Evolutionary conservation across 2,113 vertebrate species (phyloP).

Genomic region (Microtus ochrogaster): DNA sequence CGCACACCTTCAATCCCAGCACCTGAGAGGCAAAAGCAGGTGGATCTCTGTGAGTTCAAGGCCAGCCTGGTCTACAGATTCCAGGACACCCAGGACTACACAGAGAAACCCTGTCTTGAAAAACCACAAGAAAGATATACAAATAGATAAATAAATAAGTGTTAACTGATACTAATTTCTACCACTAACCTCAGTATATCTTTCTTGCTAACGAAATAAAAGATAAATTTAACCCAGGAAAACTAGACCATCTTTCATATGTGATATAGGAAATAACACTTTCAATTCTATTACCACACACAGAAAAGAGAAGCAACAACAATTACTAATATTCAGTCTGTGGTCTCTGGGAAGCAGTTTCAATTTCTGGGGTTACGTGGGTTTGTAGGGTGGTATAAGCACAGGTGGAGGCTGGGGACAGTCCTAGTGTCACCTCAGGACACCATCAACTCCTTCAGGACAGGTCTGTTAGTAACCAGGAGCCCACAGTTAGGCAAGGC

Average conservation of each 20-base stretch:
- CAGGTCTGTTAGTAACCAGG: neutral
- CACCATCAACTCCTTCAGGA: neutral
- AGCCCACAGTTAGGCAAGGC: neutral
- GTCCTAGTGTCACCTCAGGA: neutral
- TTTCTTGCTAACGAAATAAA: slow-evolving; percentile 17
- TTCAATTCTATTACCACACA: neutral
- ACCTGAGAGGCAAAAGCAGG: neutral
- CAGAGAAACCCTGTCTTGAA: neutral
- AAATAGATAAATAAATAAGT: neutral
- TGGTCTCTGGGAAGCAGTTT: neutral
- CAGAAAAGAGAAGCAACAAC: slow-evolving; percentile 3
- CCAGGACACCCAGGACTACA: neutral
- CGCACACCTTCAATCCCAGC: neutral
- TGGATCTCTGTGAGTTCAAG: neutral
- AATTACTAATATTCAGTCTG: slow-evolving; percentile 7
- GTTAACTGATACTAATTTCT: slow-evolving; percentile 15
- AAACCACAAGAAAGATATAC: no score
- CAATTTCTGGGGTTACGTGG: neutral
- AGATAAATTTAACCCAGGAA: slow-evolving; percentile 29
- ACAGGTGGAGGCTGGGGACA: neutral
- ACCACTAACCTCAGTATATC: neutral
- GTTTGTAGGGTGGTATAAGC: neutral
- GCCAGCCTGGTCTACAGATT: neutral
- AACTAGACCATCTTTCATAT: neutral
- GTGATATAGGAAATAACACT: slow-evolving; percentile 1